Percentiles rank a stretch among this genome's conserved stretches.
These are phyloP conservation scores for Bacillus rossius DNA, from an alignment of 1,140 invertebrate genomes.

Conservation along the genomic window DNA sequence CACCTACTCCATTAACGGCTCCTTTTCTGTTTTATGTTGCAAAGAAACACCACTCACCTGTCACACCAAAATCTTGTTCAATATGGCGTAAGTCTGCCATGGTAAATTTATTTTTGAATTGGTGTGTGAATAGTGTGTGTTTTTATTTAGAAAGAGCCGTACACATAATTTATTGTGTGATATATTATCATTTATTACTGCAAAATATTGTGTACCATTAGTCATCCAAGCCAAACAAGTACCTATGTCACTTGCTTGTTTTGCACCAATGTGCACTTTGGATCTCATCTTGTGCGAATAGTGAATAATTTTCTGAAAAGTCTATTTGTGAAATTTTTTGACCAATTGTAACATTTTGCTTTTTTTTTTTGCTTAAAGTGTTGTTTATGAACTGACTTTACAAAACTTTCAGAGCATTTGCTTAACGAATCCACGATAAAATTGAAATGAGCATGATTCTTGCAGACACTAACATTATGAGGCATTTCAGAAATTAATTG, in stretches of 20 bases:
- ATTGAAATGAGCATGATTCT: too few species aligned
- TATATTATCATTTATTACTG: background rate
- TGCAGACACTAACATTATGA: too few species aligned
- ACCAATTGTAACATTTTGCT: too few species aligned
- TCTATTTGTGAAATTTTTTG: background rate
- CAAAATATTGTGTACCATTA: background rate
- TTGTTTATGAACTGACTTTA: too few species aligned
- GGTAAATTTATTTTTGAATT: background rate
- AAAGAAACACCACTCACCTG: too few species aligned
- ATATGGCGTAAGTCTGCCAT: background rate
- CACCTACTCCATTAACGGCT: constrained; percentile 42
- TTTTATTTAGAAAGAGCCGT: background rate
- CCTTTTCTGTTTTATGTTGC: constrained; percentile 37
- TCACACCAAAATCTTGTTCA: background rate
- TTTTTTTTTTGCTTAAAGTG: too few species aligned
- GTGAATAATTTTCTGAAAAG: constrained; percentile 2
- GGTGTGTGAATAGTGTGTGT: background rate
- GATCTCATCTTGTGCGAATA: background rate
- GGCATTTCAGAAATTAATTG: too few species aligned
- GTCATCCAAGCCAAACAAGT: too few species aligned
- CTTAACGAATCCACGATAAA: too few species aligned
- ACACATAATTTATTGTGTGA: background rate
- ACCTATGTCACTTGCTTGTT: background rate
- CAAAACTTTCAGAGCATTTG: too few species aligned
- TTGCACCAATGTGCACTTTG: background rate